Evolutionary conservation across 2,888 invertebrate species (phyloP).

Genomic region (Hedychridium roseum): DNA sequence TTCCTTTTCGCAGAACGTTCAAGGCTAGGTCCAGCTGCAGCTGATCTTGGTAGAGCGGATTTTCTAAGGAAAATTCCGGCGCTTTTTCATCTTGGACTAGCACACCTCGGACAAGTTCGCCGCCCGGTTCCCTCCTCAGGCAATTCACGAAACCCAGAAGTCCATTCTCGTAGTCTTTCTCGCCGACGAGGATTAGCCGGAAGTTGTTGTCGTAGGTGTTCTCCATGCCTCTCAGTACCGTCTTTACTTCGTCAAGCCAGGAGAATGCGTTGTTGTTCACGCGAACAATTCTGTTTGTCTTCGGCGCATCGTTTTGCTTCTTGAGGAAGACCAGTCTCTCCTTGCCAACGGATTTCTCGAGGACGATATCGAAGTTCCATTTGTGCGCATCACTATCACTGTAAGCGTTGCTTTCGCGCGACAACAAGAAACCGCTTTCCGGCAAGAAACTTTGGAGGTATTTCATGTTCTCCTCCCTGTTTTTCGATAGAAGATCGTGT

Average conservation of each 20-base stretch:
- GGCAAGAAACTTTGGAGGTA: constrained; percentile 25
- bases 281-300: constrained; percentile 39
- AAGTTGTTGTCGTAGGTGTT: constrained; percentile 64
- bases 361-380: constrained; percentile 32
- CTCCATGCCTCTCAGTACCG: constrained; percentile 59
- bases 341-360: constrained; percentile 38
- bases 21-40: constrained; percentile 77
- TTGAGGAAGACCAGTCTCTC: constrained; percentile 34
- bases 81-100: constrained; percentile 69
- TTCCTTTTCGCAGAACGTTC: constrained; percentile 70
- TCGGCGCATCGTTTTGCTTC: constrained; percentile 38
- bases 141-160: constrained; percentile 88
- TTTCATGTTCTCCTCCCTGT: constrained; percentile 15
- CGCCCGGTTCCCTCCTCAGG: constrained; percentile 79
- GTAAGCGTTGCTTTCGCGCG: constrained; percentile 29
- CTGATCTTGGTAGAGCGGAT: constrained; percentile 73
- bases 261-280: constrained; percentile 48
- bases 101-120: constrained; percentile 68
- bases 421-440: constrained; percentile 45
- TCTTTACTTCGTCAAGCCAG: constrained; percentile 56
- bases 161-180: constrained; percentile 77
- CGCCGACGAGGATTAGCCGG: constrained; percentile 72
- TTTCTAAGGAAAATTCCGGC: constrained; percentile 71
- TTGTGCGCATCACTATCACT: constrained; percentile 10
- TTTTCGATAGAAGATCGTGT: constrained; percentile 64